Conservation (phyloP, 2,888 invertebrate species). For the Netelia virgata region DNA sequence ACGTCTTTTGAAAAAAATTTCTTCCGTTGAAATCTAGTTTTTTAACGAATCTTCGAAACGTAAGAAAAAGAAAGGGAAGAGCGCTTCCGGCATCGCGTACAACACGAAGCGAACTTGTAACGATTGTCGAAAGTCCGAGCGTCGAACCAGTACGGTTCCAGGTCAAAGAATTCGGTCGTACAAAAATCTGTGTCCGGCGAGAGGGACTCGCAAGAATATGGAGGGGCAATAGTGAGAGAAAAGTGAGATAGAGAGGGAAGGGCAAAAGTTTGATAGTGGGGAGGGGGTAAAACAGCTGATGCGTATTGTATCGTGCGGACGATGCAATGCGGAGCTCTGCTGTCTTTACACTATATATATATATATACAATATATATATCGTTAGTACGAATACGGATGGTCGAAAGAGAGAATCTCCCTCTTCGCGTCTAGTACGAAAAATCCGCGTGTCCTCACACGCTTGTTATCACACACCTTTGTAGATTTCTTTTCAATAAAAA, state of each 20-base stretch:
- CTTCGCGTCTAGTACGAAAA: conserved; percentile 37
- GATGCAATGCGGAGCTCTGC: conserved; percentile 61
- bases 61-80: background rate
- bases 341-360: conserved; percentile 16
- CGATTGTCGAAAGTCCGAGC: background rate
- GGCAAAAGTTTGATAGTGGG: conserved; percentile 17
- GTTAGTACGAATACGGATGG: conserved; percentile 12
- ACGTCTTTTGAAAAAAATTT: no score
- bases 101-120: background rate
- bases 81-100: background rate
- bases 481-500: conserved; percentile 19
- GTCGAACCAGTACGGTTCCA: background rate
- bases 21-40: no score
- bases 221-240: background rate
- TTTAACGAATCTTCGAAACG: no score
- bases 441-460: conserved; percentile 23
- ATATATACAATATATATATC: background rate
- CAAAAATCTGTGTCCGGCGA: background rate
- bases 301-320: conserved; percentile 24
- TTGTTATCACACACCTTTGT: conserved; percentile 6
- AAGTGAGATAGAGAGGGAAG: conserved; percentile 10
- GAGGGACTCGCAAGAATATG: background rate
- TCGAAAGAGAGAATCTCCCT: conserved; percentile 1
- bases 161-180: background rate
- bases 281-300: conserved; percentile 57